Base-by-base conservation (phyloP, 2,888 invertebrate genomes). In the Blastobasis lacticolella region DNA sequence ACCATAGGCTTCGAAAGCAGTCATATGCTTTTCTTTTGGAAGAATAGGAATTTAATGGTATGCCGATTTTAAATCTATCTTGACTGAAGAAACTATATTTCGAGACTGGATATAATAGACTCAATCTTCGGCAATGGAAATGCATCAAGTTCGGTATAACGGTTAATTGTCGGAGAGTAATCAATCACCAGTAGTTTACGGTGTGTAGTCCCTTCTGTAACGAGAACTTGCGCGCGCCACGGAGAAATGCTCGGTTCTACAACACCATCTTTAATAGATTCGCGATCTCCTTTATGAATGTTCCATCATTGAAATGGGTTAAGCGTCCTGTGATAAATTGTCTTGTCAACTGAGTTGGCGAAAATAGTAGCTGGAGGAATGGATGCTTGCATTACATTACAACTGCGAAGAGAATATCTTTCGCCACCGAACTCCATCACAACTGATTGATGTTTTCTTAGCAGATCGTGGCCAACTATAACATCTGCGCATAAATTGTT, bases 91-190 rank as follows among this genome's bases (percentile, higher is more conserved):
- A 10, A 4, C n/a, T 38, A 37, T 46, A 40, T 49, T 45, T 49
- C 7, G 54, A 40, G 10, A 58, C 53, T 45, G 1, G 50, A 36
- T 0, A 58, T 48, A 5, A 60, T 51, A 4, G 10, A n/a, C 10
- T 57, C 54, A 7, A 58, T 58, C n/a, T 44, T 56, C 9, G 62
- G 65, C 10, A 63, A 45, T 5, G 58, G 58, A 49, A 52, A 61
- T 1, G 60, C 60, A 44, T 63, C 62, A 4, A 62, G 45, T 41
- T 53, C 10, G 4, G 62, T 62, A 45, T 48, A 64, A 49, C 45
- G 51, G 42, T 64, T 67, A 10, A 64, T 58, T 10, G 61, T 64
- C 40, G 46, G 49, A 0, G 63, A 63, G 50, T 64, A 67, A 45
- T 67, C 62, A 6, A 63, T 57, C 1, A 61, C 62, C 53, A 58